Evolutionary conservation across 2,888 invertebrate genomes (phyloP).

Genomic region (Chirona hameri): DNA sequence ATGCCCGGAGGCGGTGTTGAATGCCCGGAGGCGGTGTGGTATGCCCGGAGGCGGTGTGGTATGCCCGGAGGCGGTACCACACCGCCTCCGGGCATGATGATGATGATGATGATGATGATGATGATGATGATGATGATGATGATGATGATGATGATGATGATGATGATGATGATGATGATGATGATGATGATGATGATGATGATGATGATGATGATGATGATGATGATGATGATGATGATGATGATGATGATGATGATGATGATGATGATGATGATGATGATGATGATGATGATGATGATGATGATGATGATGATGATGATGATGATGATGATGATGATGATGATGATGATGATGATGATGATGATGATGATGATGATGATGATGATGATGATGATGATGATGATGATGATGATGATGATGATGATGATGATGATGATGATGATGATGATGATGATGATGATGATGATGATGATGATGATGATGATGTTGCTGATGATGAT

Average conservation of each 20-base stretch:
- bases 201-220: not conserved
- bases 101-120: not conserved
- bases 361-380: conserved; percentile 13
- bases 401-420: conserved; percentile 28
- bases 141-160: not conserved
- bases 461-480: conserved; percentile 13
- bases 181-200: not conserved
- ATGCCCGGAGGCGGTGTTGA: too few species aligned
- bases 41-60: too few species aligned
- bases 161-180: not conserved
- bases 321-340: conserved; percentile 5
- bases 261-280: conserved; percentile 11
- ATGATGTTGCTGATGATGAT: too few species aligned
- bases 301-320: conserved; percentile 4
- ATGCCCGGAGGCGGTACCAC: too few species aligned
- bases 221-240: conserved; percentile 9
- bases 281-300: conserved; percentile 1
- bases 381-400: conserved; percentile 5
- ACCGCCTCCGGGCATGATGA: too few species aligned
- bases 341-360: not conserved
- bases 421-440: not conserved
- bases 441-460: not conserved
- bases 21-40: too few species aligned
- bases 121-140: not conserved
- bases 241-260: not conserved